phyloP scores from a whole-genome alignment of 2,113 vertebrate species.

The Psophia crepitans region DNA sequence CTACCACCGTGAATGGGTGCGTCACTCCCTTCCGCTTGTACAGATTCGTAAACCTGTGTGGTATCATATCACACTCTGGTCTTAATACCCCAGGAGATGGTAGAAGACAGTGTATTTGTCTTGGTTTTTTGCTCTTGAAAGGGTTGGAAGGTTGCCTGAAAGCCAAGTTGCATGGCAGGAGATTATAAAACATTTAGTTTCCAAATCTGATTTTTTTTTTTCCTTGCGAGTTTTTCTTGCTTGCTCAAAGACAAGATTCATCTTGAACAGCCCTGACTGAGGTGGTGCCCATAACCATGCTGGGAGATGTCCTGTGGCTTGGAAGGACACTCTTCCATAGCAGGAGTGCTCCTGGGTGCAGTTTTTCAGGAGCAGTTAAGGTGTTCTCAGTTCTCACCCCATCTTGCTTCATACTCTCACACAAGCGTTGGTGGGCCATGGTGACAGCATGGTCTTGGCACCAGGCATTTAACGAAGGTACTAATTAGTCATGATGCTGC shows the following conservation, averaged over 20 bases:
- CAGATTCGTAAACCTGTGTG: neutral
- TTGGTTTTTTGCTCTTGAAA: neutral
- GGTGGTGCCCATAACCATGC: neutral
- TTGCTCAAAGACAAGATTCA: conserved; percentile 3
- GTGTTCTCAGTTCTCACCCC: neutral
- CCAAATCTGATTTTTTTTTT: conserved; percentile 26
- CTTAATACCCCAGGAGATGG: neutral
- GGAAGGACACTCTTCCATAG: neutral
- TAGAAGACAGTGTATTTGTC: neutral
- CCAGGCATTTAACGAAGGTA: neutral
- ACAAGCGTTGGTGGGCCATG: rapidly evolving
- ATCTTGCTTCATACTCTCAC: neutral
- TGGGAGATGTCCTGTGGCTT: neutral
- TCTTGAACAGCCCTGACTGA: neutral
- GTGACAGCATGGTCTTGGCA: neutral
- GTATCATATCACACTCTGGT: neutral
- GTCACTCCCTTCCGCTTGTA: neutral
- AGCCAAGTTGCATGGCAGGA: conserved; percentile 18
- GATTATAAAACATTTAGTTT: conserved; percentile 4
- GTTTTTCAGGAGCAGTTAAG: neutral
- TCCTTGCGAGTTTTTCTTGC: neutral
- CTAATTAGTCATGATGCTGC: neutral
- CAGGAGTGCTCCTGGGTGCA: neutral
- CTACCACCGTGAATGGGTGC: neutral
- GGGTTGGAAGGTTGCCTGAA: neutral